Evolutionary conservation across 2,888 invertebrate genomes (phyloP), one percentile per base, ranked within the genome.

Genomic region (Harpalus rubripes): DNA sequence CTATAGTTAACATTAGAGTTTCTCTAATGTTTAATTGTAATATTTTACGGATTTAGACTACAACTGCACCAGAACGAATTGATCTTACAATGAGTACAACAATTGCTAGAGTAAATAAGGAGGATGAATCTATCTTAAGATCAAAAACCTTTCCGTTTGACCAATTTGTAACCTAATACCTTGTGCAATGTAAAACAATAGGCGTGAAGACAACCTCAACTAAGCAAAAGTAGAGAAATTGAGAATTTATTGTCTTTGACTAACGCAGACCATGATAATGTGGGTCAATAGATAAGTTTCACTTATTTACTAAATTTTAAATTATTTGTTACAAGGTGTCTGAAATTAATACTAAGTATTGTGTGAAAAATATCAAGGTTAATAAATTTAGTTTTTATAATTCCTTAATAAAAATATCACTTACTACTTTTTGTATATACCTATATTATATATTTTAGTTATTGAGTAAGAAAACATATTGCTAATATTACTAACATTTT

Each of bases 271-370:
- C 7, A 32, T 32, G 32, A 32, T 32, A 68, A 76, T 76, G 32
- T 76, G 52, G 76, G 76, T 76, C 76, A 76, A 76, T 76, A 52
- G 76, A 52, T 76, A 15, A 44, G 52, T 76, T 76, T 76, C 76
- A 76, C 52, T 76, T 68, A 10, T 15, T 16, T 68, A 52, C 18
- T 52, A 22, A 44, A 8, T 76, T 76, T 44, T 16, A 1, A 56
- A 8, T 52, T 52, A 76, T 52, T 76, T 76, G 76, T 76, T 76
- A 52, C 68, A 68, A 68, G 68, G 68, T 68, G 16, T 63, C 8
- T 22, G 22, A 22, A 22, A 22, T 22, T 22, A 22, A 22, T 32
- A 56, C 56, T 8, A 56, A 56, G 10, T 56, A 56, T 56, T n/a
- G n/a, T n/a, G 56, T n/a, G 56, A 56, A 56, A 56, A 56, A n/a